Percentiles rank a stretch among this genome's conserved stretches.
Conservation (phyloP, 2,797 vertebrate species). For the Rhodeus uyekii region DNA sequence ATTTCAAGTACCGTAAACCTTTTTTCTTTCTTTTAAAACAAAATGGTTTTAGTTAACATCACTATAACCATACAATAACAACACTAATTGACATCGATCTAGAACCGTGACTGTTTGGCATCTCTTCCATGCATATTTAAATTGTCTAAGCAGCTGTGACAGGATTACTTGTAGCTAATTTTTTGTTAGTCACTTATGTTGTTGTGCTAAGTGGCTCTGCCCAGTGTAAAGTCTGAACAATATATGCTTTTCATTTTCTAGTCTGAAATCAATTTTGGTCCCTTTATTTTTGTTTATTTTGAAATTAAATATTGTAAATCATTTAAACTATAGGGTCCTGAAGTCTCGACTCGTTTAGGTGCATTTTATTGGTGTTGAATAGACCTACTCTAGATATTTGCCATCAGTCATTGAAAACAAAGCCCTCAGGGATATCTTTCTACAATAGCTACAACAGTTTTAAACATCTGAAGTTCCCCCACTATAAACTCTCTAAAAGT, state of each 20-base stretch:
- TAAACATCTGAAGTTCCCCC: not conserved
- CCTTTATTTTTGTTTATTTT: not conserved
- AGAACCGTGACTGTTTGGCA: not conserved
- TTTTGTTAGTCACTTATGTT: not conserved
- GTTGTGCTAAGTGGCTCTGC: no score
- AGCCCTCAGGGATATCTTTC: not conserved
- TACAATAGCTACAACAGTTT: constrained; percentile 15
- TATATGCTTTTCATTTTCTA: not conserved
- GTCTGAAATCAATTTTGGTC: not conserved
- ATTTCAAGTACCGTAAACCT: not conserved
- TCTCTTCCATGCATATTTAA: not conserved
- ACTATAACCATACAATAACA: not conserved
- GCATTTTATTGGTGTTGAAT: not conserved
- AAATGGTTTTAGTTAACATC: not conserved
- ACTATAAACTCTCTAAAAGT: constrained; percentile 24
- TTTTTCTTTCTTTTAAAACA: no score
- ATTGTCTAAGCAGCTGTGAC: not conserved
- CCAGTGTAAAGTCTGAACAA: not conserved
- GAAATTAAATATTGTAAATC: not conserved
- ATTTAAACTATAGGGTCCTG: not conserved
- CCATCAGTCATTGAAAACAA: not conserved
- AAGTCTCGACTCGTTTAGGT: not conserved
- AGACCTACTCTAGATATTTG: not conserved
- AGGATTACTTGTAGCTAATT: not conserved
- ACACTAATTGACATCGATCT: not conserved